A percentile compares a stretch with the other conserved stretches of the same genome.
These are phyloP conservation scores for Littorina saxatilis DNA, from an alignment of 1,140 invertebrate genomes.

Conservation along the genomic window DNA sequence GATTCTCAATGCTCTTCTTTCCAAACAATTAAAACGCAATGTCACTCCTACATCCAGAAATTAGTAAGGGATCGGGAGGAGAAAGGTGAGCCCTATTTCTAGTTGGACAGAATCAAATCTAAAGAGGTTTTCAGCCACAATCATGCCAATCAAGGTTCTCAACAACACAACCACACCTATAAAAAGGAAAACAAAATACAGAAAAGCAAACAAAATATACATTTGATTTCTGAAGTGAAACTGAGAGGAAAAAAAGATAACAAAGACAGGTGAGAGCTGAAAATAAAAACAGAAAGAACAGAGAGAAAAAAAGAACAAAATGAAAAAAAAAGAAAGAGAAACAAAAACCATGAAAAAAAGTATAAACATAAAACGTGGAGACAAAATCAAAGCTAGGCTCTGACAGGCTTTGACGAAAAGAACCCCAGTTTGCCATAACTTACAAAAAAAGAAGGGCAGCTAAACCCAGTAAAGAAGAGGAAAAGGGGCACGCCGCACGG, in stretches of 20 bases:
- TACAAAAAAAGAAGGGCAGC: background rate
- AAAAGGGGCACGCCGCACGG: conserved; percentile 17
- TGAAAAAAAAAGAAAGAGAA: conserved; percentile 12
- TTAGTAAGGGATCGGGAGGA: no score
- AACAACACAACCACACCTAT: background rate
- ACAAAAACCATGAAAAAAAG: background rate
- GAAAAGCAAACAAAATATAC: background rate
- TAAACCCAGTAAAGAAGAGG: background rate
- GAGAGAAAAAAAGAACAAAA: conserved; percentile 29
- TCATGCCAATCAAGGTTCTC: background rate
- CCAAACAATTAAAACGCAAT: no score
- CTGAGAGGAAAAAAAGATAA: no score
- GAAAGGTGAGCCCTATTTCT: no score
- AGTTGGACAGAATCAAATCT: no score
- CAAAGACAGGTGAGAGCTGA: no score
- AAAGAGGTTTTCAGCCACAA: conserved; percentile 12
- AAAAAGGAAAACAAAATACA: no score
- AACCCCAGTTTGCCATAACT: background rate
- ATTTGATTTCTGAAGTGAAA: background rate
- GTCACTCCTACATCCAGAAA: no score
- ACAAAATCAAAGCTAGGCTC: background rate
- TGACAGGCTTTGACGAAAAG: background rate
- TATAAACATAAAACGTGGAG: background rate
- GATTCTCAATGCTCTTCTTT: background rate
- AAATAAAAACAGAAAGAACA: background rate